Evolutionary conservation across 2,888 invertebrate genomes (phyloP), one percentile per base, ranked within the genome.

Genomic region (Euzophera pinguis): DNA sequence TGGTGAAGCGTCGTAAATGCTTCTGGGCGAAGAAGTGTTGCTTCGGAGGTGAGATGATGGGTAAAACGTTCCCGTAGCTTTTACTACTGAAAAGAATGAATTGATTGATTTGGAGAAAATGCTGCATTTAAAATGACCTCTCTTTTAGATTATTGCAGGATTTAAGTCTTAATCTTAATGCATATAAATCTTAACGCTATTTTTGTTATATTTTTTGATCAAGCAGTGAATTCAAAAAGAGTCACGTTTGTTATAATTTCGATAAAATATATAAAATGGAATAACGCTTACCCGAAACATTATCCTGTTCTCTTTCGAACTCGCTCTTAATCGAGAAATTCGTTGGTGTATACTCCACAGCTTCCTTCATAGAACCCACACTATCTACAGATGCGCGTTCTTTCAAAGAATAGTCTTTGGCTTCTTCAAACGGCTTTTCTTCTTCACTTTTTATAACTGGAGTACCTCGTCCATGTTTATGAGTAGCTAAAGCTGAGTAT

Each of bases 21-120:
- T 91, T 70, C 92, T 79, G 57, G 90, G 84, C 52, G 90, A 89
- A 62, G 90, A 90, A 54, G 91, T 80, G 64, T 91, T 91, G 84
- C 91, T 91, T 77, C 92, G 78, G 74, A 90, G 81, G 56, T 90
- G 90, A 67, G 94, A 95, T 71, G 96, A 93, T 76, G 97, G 97
- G 90, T 96, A 97, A 91, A 95, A 97, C 83, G 97, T 97, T 84
- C 97, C 97, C 75, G 96, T 94, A 87, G 97, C 96, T 94, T 96
- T 97, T 92, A 97, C 96, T 92, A 96, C 95, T 95, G 93, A 91
- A 94, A 94, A 73, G 54, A 86, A 82, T 22, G 22, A 22, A 22
- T 22, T 2, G 1, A 34, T 35, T 35, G 13, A 16, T 32, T 17
- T 17, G 9, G 13, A 42, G 12, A 3, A 22, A 3, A 22, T 22